Base-by-base conservation (phyloP, 2,113 vertebrate species). In the Rhegmatorhina hoffmannsi region DNA sequence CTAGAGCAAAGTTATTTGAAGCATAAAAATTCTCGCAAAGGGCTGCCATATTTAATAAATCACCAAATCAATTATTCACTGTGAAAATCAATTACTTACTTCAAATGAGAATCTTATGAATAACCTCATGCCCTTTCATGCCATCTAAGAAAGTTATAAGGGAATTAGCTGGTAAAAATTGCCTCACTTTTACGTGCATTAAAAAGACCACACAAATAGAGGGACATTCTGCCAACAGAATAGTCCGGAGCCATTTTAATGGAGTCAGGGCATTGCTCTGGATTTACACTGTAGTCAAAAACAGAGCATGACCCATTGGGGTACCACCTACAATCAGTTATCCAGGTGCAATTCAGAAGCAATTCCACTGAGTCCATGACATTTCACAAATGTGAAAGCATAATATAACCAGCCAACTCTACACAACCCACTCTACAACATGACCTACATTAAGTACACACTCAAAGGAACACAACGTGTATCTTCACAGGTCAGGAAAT, bases 1-100 rank as follows among this genome's bases (percentile, higher is more conserved):
- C 89, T 72, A 92, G 62, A 75, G 77, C 29, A 85, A 95, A 93
- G 77, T 84, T 94, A 96, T 96, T 94, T 92, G 86, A 97, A 91
- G 96, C 92, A 85, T 95, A 91, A 93, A 82, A 89, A 90, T 91
- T 85, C 93, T 84, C 56, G 92, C 93, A 92, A 94, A 94, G 55
- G 50, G 49, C 52, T 81, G 89, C 87, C 93, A 66, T 92, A 73
- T 90, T 96, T 92, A 96, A 96, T 96, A 96, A 96, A 96, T 96
- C 95, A 95, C 69, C 24, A 2, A 95, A 97, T 95, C 95, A 96
- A 97, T 97, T 97, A 97, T 96, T 97, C 94, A 92, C 87, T 85
- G 75, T 93, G 95, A 95, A 97, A 97, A 96, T 94, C 96, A 96
- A 94, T 96, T 95, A 96, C 96, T 92, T 92, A 64, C 49, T 96